These are phyloP conservation scores for Pygocentrus nattereri DNA, from an alignment of 2,797 vertebrate genomes.

Conservation along the genomic window DNA sequence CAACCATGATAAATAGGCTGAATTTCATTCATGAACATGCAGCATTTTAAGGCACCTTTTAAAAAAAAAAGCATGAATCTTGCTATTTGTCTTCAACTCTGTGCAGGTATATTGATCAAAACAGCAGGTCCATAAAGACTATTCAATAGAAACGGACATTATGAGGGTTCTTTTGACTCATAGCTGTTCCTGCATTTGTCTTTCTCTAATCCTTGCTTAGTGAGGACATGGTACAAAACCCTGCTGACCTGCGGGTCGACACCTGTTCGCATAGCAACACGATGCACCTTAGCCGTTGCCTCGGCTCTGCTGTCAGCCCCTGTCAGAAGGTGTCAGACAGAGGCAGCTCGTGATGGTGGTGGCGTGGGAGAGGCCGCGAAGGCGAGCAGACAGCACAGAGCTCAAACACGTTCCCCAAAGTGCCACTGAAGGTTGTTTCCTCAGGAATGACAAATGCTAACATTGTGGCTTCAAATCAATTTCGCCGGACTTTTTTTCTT, in stretches of 20 bases:
- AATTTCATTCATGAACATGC: not conserved
- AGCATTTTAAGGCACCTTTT: not conserved
- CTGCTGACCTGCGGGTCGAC: slow-evolving; percentile 9
- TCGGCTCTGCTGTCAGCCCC: slow-evolving; percentile 13
- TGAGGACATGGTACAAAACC: slow-evolving; percentile 2
- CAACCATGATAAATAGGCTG: not conserved
- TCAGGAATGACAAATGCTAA: slow-evolving; percentile 62
- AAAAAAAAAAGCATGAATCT: not conserved
- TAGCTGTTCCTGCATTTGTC: not conserved
- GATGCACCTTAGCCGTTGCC: slow-evolving; percentile 11
- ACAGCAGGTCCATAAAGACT: not conserved
- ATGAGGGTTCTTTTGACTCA: not conserved
- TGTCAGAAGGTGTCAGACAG: slow-evolving; percentile 27
- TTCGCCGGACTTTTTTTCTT: slow-evolving; percentile 40
- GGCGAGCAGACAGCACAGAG: slow-evolving; percentile 16
- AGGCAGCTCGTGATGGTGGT: slow-evolving; percentile 35
- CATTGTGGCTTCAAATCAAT: slow-evolving; percentile 64
- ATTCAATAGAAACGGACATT: not conserved
- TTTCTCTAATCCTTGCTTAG: not conserved
- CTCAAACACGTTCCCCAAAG: slow-evolving; percentile 63
- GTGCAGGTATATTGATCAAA: not conserved
- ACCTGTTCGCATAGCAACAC: slow-evolving; percentile 28
- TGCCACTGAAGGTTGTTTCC: slow-evolving; percentile 67
- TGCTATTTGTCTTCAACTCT: not conserved
- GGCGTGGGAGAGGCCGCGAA: slow-evolving; percentile 19